Percentiles rank a stretch among this genome's conserved stretches.
Evolutionary conservation across 2,888 invertebrate genomes (phyloP).

Genomic region (Caenorhabditis panamensis): DNA sequence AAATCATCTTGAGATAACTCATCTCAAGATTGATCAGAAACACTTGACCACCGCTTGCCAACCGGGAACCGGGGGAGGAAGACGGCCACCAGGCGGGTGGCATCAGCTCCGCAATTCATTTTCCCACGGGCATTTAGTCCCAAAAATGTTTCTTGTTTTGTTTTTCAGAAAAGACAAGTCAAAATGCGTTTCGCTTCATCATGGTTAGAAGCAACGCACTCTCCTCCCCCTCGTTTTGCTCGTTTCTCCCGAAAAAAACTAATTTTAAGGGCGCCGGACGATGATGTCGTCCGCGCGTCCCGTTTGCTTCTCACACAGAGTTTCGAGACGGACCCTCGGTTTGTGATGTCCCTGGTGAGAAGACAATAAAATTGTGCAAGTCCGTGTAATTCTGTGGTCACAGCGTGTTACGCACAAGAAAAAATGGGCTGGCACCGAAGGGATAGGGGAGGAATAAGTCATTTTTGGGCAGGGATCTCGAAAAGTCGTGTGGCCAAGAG

Average conservation of each 20-base stretch:
- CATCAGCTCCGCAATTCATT: constrained; percentile 2
- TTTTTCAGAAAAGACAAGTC: constrained; percentile 10
- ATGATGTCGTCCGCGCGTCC: constrained; percentile 31
- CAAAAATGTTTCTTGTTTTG: constrained; percentile 38
- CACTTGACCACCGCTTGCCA: constrained; percentile 39
- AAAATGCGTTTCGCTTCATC: constrained; percentile 35
- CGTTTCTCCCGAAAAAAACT: constrained; percentile 40
- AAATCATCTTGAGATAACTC: constrained; percentile 44
- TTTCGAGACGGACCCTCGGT: constrained; percentile 37
- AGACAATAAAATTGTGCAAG: constrained; percentile 63
- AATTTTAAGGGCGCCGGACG: constrained; percentile 37
- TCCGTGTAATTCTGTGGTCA: constrained; percentile 57
- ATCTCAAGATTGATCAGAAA: constrained; percentile 18
- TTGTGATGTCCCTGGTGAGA: constrained; percentile 63
- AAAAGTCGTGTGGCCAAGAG: neutral
- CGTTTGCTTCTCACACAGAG: constrained; percentile 20
- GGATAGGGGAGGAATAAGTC: constrained; percentile 42
- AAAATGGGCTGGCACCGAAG: constrained; percentile 5
- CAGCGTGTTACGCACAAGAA: constrained; percentile 46
- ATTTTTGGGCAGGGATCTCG: constrained; percentile 25
- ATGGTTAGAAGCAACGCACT: constrained; percentile 21
- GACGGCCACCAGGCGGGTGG: too few species aligned
- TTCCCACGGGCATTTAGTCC: constrained; percentile 51
- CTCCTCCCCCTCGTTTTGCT: neutral
- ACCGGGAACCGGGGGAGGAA: too few species aligned